phyloP scores from a whole-genome alignment of 2,888 invertebrate genomes.

The Gryllus longicercus region DNA sequence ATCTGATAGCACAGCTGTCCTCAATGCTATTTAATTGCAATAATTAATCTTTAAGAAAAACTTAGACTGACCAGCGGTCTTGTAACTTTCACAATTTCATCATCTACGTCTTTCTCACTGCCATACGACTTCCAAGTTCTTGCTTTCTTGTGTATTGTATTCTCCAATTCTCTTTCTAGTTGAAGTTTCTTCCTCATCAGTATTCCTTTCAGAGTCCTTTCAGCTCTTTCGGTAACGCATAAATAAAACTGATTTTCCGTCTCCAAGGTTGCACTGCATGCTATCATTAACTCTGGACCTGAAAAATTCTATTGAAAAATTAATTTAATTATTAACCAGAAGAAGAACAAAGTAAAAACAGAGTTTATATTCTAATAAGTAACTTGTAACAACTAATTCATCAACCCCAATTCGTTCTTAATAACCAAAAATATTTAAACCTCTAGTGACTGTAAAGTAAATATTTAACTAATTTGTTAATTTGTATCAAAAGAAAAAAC shows the following conservation, averaged over 20 bases:
- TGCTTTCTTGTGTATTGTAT: conserved; percentile 1
- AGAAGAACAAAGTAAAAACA: too few relatives aligned
- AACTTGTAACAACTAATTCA: too few relatives aligned
- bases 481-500: too few relatives aligned
- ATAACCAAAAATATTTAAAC: too few relatives aligned
- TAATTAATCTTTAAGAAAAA: too few relatives aligned
- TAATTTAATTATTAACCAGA: too few relatives aligned
- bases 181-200: neutral
- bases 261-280: neutral
- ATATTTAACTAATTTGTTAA: too few relatives aligned
- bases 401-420: too few relatives aligned
- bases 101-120: neutral
- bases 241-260: neutral
- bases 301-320: neutral
- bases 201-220: neutral
- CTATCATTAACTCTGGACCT: neutral
- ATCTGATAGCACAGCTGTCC: too few relatives aligned
- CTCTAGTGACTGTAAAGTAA: too few relatives aligned
- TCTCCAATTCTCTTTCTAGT: neutral
- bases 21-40: too few relatives aligned
- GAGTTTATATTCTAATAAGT: too few relatives aligned
- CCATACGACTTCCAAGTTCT: neutral
- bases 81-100: neutral
- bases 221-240: neutral
- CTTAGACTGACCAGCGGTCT: neutral